Conservation (phyloP, 2,888 invertebrate genomes). For the Limnephilus auricula region DNA sequence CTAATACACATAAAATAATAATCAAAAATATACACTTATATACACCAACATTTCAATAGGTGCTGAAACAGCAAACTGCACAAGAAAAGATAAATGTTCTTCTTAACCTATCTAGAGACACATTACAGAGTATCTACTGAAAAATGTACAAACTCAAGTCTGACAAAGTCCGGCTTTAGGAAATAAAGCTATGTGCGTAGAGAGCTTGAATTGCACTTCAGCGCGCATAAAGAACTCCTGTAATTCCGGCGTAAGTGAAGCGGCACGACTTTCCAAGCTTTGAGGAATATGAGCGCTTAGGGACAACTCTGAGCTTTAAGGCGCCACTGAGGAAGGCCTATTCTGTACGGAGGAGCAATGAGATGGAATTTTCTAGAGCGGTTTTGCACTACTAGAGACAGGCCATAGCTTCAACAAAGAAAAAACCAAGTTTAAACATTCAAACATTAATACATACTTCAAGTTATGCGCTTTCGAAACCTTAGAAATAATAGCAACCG, state of each 20-base stretch:
- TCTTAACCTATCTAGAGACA: neutral
- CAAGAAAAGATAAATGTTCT: neutral
- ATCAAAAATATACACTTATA: neutral
- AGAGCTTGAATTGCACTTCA: constrained; percentile 2
- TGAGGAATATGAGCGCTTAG: neutral
- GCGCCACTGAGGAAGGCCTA: neutral
- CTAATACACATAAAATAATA: too few species aligned
- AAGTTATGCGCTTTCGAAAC: too few species aligned
- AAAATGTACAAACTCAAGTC: neutral
- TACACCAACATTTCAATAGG: neutral
- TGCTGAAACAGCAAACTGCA: neutral
- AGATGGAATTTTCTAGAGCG: neutral
- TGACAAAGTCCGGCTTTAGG: neutral
- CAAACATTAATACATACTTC: too few species aligned
- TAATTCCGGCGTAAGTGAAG: neutral
- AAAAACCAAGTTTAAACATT: too few species aligned
- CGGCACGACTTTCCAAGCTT: neutral
- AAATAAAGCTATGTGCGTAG: neutral
- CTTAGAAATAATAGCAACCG: too few species aligned
- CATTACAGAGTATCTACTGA: neutral
- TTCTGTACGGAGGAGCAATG: neutral
- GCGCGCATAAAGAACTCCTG: neutral
- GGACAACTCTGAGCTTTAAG: neutral
- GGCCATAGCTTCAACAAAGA: too few species aligned
- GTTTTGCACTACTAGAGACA: too few species aligned